phyloP scores from a whole-genome alignment of 2,113 vertebrate genomes.

The Tachysurus fulvidraco region DNA sequence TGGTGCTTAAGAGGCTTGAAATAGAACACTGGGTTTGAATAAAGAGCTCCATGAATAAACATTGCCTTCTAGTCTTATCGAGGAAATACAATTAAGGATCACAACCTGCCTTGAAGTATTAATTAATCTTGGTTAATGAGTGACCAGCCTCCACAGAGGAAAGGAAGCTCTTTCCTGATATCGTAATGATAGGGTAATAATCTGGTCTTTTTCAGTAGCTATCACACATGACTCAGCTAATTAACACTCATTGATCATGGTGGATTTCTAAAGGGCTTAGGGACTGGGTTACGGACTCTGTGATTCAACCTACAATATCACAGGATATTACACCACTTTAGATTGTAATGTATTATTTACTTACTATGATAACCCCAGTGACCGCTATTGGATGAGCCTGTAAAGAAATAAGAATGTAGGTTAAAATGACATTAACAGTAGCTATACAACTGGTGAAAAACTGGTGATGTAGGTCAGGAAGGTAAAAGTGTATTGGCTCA shows the following conservation, averaged over 20 bases:
- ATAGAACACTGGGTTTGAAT: not conserved
- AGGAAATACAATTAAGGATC: not conserved
- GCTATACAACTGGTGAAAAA: not conserved
- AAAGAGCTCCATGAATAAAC: conserved; percentile 3
- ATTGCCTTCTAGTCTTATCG: not conserved
- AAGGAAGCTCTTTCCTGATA: not conserved
- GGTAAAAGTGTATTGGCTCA: not conserved
- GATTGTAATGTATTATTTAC: not conserved
- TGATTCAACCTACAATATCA: not conserved
- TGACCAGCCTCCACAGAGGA: not conserved
- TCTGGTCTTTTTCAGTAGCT: not conserved
- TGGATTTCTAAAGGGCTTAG: not conserved
- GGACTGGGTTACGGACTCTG: not conserved
- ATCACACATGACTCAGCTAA: not conserved
- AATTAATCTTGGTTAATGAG: conserved; percentile 5
- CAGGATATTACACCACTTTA: not conserved
- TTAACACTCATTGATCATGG: not conserved
- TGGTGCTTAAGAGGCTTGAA: not conserved
- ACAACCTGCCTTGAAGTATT: not conserved
- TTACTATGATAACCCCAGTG: conserved; percentile 54
- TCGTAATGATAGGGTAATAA: not conserved
- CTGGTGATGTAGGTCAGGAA: not conserved
- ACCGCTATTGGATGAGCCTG: conserved; percentile 43
- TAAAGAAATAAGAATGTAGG: not conserved
- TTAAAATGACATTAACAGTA: not conserved